A percentile compares a stretch with the other conserved stretches of the same genome.
Evolutionary conservation across 23 tunicate species (phyloP).

Genomic region (Diplosoma virens): DNA sequence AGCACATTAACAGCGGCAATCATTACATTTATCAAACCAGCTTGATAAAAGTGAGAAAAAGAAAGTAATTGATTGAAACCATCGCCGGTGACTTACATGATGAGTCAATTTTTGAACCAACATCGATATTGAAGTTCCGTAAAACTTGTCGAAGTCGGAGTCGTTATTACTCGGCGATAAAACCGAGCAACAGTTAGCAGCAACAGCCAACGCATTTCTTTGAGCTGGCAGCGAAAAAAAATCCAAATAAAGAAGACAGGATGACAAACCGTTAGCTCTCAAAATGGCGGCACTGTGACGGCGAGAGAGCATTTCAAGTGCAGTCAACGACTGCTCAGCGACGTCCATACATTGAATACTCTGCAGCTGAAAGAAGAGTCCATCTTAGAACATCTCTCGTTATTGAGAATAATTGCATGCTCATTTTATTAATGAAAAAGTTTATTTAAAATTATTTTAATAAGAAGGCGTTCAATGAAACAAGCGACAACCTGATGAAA

Average conservation of each 20-base stretch:
- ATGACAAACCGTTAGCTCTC: slow-evolving; percentile 64
- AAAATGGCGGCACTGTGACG: slow-evolving; percentile 85
- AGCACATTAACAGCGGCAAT: too few relatives aligned
- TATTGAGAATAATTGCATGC: background rate
- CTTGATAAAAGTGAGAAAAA: too few relatives aligned
- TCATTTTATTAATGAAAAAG: too few relatives aligned
- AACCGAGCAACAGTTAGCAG: slow-evolving; percentile 83
- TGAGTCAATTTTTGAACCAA: slow-evolving; percentile 61
- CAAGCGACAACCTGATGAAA: too few relatives aligned
- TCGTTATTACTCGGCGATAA: slow-evolving; percentile 36
- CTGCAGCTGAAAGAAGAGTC: slow-evolving; percentile 53
- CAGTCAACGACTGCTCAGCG: slow-evolving; percentile 94
- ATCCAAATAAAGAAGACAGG: slow-evolving; percentile 79
- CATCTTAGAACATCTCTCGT: background rate
- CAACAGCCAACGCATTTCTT: slow-evolving; percentile 75
- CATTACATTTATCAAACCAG: too few relatives aligned
- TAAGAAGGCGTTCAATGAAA: too few relatives aligned
- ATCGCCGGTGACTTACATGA: slow-evolving; percentile 64
- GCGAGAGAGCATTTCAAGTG: slow-evolving; percentile 81
- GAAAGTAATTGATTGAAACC: too few relatives aligned
- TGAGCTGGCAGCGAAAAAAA: slow-evolving; percentile 94
- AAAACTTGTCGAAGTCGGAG: slow-evolving; percentile 56
- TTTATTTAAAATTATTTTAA: too few relatives aligned
- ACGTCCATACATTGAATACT: slow-evolving; percentile 93
- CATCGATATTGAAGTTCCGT: slow-evolving; percentile 49